Base-by-base conservation (phyloP, 2,113 vertebrate genomes). In the Castor canadensis region DNA sequence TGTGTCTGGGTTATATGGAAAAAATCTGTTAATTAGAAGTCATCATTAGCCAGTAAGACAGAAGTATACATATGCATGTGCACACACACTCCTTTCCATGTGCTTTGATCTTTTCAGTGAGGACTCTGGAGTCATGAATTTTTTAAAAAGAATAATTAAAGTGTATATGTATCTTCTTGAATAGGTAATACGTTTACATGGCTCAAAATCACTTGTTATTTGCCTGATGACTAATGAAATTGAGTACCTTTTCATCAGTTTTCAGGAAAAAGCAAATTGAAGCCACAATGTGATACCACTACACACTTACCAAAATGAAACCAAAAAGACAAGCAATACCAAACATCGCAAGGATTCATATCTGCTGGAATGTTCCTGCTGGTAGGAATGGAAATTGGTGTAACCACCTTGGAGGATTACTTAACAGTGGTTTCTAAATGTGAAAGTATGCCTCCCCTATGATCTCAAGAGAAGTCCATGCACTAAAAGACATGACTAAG, bases 131-230 rank as follows among this genome's bases (percentile, higher is more conserved):
- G 32, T 94, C 38, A 67, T 52, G 28, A 43, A 64, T 47, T 67
- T 92, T 73, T 67, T 35, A 84, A 92, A 92, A 92, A 92, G 54
- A 49, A 16, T 66, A 75, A 40, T 80, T 24, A 73, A 88, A 94
- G 52, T 89, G 71, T 75, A 15, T 69, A 19, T 32, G 3, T 93
- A 32, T 85, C 90, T 92, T 95, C n/a, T 77, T 87, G 32, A 69
- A 69, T 32, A 69, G 40, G 13, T 40, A 75, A 45, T n/a, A 28
- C 3, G 73, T 88, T 91, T 77, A 56, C 6, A 66, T 56, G 30
- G 22, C 43, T 64, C 26, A 64, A 20, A 76, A 88, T 86, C 35
- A 71, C 45, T 86, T 54, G 28, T 0, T 69, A 35, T 56, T 94
- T 94, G 49, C 56, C 35, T 8, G 22, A 43, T 56, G 43, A 60